Percentiles rank a stretch among this genome's conserved stretches.
Conservation (phyloP, 1,140 invertebrate genomes). For the Cydia strobilella region DNA sequence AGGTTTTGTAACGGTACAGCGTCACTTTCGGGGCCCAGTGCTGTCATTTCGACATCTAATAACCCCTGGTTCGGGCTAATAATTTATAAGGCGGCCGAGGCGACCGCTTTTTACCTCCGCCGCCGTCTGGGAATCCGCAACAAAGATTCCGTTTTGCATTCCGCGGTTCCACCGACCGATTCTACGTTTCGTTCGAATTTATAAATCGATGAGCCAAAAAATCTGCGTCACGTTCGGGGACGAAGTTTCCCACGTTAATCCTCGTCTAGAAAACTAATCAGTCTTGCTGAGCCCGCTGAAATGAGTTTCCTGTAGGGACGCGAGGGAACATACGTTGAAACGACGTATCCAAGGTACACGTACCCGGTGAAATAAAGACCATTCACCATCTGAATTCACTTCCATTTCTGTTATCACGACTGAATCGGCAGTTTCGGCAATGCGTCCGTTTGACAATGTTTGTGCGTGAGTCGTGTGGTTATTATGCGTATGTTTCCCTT, state of each 20-base stretch:
- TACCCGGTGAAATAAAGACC: conserved; percentile 5
- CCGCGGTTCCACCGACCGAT: conserved; percentile 56
- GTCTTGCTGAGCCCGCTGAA: conserved; percentile 27
- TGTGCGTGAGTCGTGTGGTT: neutral
- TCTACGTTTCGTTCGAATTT: conserved; percentile 64
- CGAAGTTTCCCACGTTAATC: conserved; percentile 22
- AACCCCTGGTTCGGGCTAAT: conserved; percentile 58
- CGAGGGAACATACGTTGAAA: neutral
- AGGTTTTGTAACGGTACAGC: conserved; percentile 71
- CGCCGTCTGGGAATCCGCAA: conserved; percentile 78
- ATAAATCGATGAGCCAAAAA: conserved; percentile 51
- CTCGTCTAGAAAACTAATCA: conserved; percentile 25
- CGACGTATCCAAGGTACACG: neutral
- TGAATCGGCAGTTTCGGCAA: neutral
- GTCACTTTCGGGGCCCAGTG: conserved; percentile 52
- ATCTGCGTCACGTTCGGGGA: conserved; percentile 10
- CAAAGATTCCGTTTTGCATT: conserved; percentile 77
- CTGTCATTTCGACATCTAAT: conserved; percentile 72
- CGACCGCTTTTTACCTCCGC: conserved; percentile 74
- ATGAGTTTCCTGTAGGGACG: conserved; percentile 21
- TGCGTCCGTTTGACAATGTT: neutral
- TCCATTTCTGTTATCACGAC: neutral
- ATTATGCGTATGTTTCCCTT: conserved; percentile 1
- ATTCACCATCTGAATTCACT: conserved; percentile 5
- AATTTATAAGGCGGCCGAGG: conserved; percentile 72